Conservation (phyloP, 2,113 vertebrate species). For the Syngnathus scovelli region DNA sequence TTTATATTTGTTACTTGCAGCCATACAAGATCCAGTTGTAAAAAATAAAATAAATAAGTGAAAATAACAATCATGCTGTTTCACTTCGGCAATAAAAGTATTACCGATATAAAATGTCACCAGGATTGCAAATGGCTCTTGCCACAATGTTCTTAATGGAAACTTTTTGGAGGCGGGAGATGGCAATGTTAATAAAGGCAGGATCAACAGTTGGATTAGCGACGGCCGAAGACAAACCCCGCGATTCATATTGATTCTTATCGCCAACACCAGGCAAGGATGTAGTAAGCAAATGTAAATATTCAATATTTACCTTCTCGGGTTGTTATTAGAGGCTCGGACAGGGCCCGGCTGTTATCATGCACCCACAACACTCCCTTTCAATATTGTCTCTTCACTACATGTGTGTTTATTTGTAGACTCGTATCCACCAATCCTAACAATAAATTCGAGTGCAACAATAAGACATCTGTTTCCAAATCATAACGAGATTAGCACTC, state of each 20-base stretch:
- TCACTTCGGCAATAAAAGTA: slow-evolving; percentile 40
- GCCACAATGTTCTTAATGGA: slow-evolving; percentile 39
- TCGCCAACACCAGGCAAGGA: slow-evolving; percentile 53
- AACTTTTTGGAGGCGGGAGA: slow-evolving; percentile 53
- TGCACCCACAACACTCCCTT: slow-evolving; percentile 44
- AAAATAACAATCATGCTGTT: slow-evolving; percentile 1
- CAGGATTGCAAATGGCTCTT: slow-evolving; percentile 30
- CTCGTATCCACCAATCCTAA: slow-evolving; percentile 45
- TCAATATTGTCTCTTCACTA: slow-evolving; percentile 16
- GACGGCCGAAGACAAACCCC: slow-evolving; percentile 34
- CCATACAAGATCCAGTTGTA: too few relatives aligned
- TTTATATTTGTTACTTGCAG: too few relatives aligned
- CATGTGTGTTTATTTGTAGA: slow-evolving; percentile 52
- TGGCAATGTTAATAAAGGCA: slow-evolving; percentile 61
- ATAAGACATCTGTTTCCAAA: slow-evolving; percentile 15
- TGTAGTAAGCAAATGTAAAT: slow-evolving; percentile 75
- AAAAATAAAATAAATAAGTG: not conserved
- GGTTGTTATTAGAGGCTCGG: slow-evolving; percentile 70
- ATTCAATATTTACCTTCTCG: slow-evolving; percentile 76
- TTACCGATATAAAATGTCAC: slow-evolving; percentile 40
- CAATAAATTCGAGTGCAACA: slow-evolving; percentile 18
- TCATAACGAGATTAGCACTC: slow-evolving; percentile 26
- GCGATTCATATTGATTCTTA: slow-evolving; percentile 68
- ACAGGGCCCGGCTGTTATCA: slow-evolving; percentile 51
- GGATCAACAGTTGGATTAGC: slow-evolving; percentile 63